Conservation (phyloP, 1,140 invertebrate species). For the Sesamia nonagrioides region DNA sequence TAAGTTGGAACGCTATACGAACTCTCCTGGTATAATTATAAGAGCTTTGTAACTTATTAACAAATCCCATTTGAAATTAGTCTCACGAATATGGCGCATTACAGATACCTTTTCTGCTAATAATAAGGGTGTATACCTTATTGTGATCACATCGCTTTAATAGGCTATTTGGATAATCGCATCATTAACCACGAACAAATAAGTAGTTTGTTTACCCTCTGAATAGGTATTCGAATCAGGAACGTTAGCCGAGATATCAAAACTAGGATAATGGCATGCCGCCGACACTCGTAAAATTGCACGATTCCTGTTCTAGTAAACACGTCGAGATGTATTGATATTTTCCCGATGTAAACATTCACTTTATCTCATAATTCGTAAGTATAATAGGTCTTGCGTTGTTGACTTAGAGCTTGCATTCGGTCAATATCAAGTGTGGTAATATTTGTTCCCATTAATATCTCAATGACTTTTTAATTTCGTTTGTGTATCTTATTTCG, state of each 20-base stretch:
- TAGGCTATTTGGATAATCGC: slow-evolving; percentile 38
- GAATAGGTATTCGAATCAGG: not conserved
- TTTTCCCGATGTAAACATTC: slow-evolving; percentile 22
- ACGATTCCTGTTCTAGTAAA: slow-evolving; percentile 64
- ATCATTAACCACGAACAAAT: slow-evolving; percentile 46
- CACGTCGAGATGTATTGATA: slow-evolving; percentile 45
- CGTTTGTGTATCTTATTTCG: no score
- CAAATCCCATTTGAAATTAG: not conserved
- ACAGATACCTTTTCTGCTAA: not conserved
- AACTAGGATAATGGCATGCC: slow-evolving; percentile 62
- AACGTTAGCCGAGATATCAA: slow-evolving; percentile 27
- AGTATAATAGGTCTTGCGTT: slow-evolving; percentile 22
- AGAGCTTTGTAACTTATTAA: slow-evolving; percentile 7
- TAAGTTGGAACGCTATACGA: no score
- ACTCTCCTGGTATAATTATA: no score
- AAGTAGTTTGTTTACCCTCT: slow-evolving; percentile 49
- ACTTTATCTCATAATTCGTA: slow-evolving; percentile 5
- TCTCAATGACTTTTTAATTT: no score
- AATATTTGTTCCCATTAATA: not conserved
- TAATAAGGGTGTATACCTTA: not conserved
- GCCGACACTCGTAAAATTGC: slow-evolving; percentile 58
- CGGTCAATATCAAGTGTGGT: slow-evolving; percentile 3
- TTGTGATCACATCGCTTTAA: slow-evolving; percentile 31
- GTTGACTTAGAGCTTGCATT: slow-evolving; percentile 10
- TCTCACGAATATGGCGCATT: not conserved